phyloP scores from a whole-genome alignment of 2,113 vertebrate species.

The Thermophis baileyi region DNA sequence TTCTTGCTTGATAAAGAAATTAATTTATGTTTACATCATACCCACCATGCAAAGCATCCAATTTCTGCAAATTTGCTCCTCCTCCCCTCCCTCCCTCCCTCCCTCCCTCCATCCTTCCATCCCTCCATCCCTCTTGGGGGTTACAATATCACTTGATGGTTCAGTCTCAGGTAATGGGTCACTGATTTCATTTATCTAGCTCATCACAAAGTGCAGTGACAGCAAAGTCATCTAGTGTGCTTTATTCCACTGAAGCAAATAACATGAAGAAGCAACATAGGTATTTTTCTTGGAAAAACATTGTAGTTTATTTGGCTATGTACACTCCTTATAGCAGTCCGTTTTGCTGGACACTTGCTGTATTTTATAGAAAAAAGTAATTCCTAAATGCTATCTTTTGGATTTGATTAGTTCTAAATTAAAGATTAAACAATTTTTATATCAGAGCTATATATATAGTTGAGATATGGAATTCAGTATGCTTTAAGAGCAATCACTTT shows the following conservation, averaged over 20 bases:
- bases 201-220: conserved; percentile 56
- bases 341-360: neutral
- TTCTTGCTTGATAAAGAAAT: neutral
- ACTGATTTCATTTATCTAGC: conserved; percentile 58
- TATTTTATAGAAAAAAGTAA: neutral
- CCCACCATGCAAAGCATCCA: conserved; percentile 9
- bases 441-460: neutral
- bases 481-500: neutral
- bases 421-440: neutral
- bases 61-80: conserved; percentile 23
- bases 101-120: too few relatives aligned
- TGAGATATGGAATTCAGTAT: neutral
- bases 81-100: rapidly evolving
- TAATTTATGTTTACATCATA: neutral
- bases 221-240: conserved; percentile 55
- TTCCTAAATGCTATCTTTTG: neutral
- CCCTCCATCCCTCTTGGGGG: neutral
- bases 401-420: neutral
- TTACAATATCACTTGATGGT: conserved; percentile 44
- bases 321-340: neutral
- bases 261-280: conserved; percentile 43
- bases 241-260: conserved; percentile 48
- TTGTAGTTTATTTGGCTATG: neutral
- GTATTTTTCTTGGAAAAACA: conserved; percentile 1
- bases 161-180: conserved; percentile 38